Conservation (phyloP, 2,888 invertebrate species). For the Alloscopus bannaensis region DNA sequence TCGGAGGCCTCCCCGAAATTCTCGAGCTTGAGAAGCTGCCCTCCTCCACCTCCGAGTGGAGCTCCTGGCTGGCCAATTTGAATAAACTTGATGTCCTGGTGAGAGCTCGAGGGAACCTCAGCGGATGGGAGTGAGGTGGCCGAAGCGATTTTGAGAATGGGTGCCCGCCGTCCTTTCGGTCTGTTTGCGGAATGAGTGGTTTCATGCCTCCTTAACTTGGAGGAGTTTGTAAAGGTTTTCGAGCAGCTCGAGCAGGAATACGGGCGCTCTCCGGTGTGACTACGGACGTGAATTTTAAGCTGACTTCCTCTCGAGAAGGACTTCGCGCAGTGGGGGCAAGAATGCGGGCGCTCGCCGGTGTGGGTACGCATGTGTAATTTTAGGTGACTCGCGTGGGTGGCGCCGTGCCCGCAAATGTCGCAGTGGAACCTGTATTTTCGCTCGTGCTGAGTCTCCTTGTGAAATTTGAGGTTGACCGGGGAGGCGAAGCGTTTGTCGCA, state of each 20-base stretch:
- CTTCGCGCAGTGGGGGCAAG: constrained; percentile 48
- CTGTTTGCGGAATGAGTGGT: constrained; percentile 37
- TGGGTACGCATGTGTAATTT: constrained; percentile 46
- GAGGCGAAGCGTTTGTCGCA: constrained; percentile 63
- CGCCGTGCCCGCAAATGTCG: constrained; percentile 49
- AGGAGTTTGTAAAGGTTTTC: constrained; percentile 50
- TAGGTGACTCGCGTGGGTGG: constrained; percentile 47
- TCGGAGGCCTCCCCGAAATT: no score
- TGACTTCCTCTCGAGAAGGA: constrained; percentile 46
- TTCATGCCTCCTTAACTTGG: constrained; percentile 52
- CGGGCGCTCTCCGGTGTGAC: constrained; percentile 60
- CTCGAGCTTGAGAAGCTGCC: no score
- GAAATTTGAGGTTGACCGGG: constrained; percentile 59
- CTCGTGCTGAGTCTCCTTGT: constrained; percentile 63
- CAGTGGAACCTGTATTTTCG: constrained; percentile 61
- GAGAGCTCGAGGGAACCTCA: no score
- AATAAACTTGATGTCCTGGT: no score
- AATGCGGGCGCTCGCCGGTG: constrained; percentile 49
- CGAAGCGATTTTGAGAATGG: constrained; percentile 8
- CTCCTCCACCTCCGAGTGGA: no score
- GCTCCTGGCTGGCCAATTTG: no score
- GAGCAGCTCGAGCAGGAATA: constrained; percentile 38
- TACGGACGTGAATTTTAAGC: constrained; percentile 48
- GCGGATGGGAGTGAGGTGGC: no score
- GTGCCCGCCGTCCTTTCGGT: background rate